phyloP scores from a whole-genome alignment of 53 echinoderm and acorn worm species.

The Pentamera pediparva region DNA sequence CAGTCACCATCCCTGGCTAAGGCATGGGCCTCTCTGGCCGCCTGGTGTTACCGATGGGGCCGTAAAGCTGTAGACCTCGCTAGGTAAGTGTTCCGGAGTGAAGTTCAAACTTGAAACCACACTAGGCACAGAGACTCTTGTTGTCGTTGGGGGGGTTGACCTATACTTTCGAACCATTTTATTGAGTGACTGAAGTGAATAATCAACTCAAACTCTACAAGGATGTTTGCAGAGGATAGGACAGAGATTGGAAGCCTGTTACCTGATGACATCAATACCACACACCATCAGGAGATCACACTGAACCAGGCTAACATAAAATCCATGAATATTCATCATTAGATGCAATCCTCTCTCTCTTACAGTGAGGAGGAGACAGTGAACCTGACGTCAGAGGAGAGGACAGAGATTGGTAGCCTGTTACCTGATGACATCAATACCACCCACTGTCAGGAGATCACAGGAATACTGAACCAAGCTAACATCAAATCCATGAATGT shows the following conservation, averaged over 20 bases:
- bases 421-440: slow-evolving; percentile 65
- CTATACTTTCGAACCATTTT: background rate
- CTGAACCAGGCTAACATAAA: background rate
- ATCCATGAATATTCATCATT: background rate
- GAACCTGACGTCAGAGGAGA: slow-evolving; percentile 74
- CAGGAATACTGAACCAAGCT: slow-evolving; percentile 82
- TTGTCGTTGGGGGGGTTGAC: too few species aligned
- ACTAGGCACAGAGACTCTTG: too few species aligned
- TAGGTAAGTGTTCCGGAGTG: slow-evolving; percentile 52
- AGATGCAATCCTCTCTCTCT: background rate
- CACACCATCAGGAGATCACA: background rate
- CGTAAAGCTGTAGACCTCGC: slow-evolving; percentile 94
- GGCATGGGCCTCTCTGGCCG: slow-evolving; percentile 93
- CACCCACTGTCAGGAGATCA: slow-evolving; percentile 65
- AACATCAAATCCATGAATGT: slow-evolving; percentile 81
- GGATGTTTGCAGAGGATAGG: too few species aligned
- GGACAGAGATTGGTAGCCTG: slow-evolving; percentile 53
- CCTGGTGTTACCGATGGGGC: slow-evolving; percentile 98
- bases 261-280: background rate
- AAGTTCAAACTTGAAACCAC: too few species aligned
- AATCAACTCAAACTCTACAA: too few species aligned
- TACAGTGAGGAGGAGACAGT: slow-evolving; percentile 77
- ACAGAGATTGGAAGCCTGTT: background rate
- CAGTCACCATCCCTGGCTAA: slow-evolving; percentile 80
- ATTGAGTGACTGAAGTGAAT: too few species aligned